Conservation (phyloP, 2,113 vertebrate species). For the Gallinago jamesoni region DNA sequence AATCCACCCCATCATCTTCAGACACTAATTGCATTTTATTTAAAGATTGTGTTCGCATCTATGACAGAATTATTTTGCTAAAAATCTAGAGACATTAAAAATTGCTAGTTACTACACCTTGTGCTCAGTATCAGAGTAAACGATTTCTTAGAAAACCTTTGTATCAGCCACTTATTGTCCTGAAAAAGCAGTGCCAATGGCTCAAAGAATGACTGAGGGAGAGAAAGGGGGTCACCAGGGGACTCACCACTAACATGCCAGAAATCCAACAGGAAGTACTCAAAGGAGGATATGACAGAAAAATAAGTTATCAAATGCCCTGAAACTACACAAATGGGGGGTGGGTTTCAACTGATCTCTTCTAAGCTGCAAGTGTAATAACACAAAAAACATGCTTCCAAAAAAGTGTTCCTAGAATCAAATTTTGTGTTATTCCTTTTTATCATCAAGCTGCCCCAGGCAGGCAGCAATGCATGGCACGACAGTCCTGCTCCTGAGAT, state of each 20-base stretch:
- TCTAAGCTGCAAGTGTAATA: not conserved
- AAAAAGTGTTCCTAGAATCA: not conserved
- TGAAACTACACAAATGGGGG: not conserved
- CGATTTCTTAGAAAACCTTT: not conserved
- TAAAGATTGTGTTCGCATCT: not conserved
- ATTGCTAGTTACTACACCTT: not conserved
- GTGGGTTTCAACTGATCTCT: not conserved
- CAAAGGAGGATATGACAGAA: not conserved
- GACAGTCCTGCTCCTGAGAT: not conserved
- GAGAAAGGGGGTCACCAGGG: fast-evolving
- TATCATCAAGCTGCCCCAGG: not conserved
- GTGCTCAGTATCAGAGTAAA: not conserved
- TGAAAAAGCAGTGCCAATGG: not conserved
- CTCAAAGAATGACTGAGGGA: not conserved
- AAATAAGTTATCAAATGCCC: fast-evolving
- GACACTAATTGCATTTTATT: not conserved
- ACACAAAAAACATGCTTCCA: fast-evolving
- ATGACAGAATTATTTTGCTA: not conserved
- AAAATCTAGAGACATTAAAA: not conserved
- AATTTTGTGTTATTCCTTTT: fast-evolving
- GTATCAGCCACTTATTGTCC: fast-evolving
- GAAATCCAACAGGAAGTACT: not conserved
- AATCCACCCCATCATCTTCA: not conserved
- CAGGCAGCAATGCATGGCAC: not conserved
- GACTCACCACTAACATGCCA: not conserved